Percentiles rank a stretch among this genome's conserved stretches.
phyloP scores from a whole-genome alignment of 2,113 vertebrate genomes.

The Anguilla rostrata region DNA sequence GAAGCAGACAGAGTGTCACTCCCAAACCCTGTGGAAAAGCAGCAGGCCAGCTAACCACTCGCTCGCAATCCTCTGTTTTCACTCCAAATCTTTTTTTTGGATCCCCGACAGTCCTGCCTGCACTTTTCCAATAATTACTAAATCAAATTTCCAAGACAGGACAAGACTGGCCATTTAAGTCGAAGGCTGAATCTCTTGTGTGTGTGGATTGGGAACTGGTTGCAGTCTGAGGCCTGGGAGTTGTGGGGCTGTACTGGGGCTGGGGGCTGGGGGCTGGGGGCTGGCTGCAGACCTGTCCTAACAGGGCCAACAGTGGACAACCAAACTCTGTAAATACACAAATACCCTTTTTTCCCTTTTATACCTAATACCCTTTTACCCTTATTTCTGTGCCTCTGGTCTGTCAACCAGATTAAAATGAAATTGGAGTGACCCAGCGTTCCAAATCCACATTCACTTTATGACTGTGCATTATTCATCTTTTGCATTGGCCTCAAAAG shows the following conservation, averaged over 20 bases:
- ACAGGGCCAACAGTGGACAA: not conserved
- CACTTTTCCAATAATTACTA: not conserved
- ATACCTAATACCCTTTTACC: slow-evolving; percentile 21
- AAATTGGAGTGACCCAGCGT: not conserved
- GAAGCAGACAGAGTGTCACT: not conserved
- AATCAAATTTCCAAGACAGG: not conserved
- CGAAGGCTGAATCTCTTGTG: no score
- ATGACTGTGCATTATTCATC: not conserved
- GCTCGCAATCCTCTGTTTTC: no score
- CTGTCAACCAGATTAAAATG: slow-evolving; percentile 4
- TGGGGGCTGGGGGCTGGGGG: no score
- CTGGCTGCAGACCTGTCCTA: not conserved
- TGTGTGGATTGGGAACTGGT: not conserved
- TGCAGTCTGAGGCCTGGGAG: not conserved
- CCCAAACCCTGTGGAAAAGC: no score
- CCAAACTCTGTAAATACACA: not conserved
- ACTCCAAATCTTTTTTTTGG: not conserved
- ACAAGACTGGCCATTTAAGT: not conserved
- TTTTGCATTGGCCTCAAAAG: not conserved
- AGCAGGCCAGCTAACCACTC: no score
- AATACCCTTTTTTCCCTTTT: not conserved
- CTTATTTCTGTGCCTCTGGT: not conserved
- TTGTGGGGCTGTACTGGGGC: no score
- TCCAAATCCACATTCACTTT: not conserved
- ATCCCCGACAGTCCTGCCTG: not conserved